Evolutionary conservation across 2,888 invertebrate species (phyloP), one percentile per base, ranked within the genome.

Genomic region (Dione vanillae): DNA sequence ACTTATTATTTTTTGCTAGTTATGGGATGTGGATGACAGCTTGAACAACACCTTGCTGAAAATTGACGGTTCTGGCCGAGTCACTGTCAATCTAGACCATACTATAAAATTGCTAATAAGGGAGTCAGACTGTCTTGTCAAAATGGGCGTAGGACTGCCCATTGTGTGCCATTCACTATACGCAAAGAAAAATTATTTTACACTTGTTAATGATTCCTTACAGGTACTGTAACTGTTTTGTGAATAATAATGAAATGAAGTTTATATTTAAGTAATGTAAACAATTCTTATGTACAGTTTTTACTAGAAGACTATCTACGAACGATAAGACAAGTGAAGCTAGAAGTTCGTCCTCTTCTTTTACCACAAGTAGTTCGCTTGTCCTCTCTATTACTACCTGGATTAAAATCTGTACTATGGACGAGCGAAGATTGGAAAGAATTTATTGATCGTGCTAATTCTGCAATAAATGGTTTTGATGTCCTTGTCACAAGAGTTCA

Each of bases 331-430:
- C 94, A 95, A 41, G 97, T 97, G 0, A 97, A 97, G 82, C 89
- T 96, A 56, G 98, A 98, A 90, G 97, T 98, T 16, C 95, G 98
- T n/a, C 97, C 98, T 27, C 92, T 99, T 65, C 96, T 99, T 83
- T 94, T 98, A 43, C 98, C 98, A 0, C 98, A 98, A 92, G 94
- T 98, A 74, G 96, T 97, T 37, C 95, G 96, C 35, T 94, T 99
- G 14, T 96, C 97, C 2, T 96, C 96, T 11, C 95, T 97, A 76
- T 91, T 99, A 35, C 95, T 96, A 68, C 98, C 98, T 0, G 98
- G 97, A 0, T 89, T 98, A 40, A 95, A 95, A 27, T 94, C 94
- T 12, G 94, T 98, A 14, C 96, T 96, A 43, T 99, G 99, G 99
- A 97, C 98, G 0, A 96, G 97, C 73, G 94, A 96, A 16, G 95